Conservation (phyloP, 2,888 invertebrate species). For the Aphelenchoides bicaudatus region DNA sequence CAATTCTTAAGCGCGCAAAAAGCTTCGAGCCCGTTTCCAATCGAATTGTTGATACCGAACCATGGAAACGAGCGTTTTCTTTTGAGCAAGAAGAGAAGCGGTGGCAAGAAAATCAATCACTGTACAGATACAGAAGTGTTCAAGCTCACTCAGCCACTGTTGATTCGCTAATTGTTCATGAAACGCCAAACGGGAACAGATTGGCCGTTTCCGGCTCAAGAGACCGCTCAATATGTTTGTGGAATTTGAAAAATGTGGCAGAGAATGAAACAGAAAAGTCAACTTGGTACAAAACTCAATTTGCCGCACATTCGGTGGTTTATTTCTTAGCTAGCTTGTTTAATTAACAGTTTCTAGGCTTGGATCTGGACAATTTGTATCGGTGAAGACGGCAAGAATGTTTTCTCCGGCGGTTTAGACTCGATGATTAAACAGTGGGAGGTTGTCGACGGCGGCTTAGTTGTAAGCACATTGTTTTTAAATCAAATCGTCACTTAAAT, state of each 20-base stretch:
- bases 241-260: constrained; percentile 24
- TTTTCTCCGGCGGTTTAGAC: constrained; percentile 14
- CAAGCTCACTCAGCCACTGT: background rate
- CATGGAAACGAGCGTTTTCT: constrained; percentile 10
- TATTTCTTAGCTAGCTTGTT: constrained; percentile 1
- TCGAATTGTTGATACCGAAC: constrained; percentile 12
- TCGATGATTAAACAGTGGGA: constrained; percentile 6
- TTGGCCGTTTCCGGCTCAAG: constrained; percentile 21
- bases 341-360: constrained; percentile 5
- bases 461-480: background rate
- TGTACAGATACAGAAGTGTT: constrained; percentile 1
- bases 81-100: constrained; percentile 9
- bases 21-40: background rate
- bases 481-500: background rate
- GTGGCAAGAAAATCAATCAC: background rate
- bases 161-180: constrained; percentile 5
- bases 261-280: constrained; percentile 18
- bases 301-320: background rate
- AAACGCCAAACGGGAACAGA: constrained; percentile 20
- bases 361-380: constrained; percentile 20
- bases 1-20: background rate
- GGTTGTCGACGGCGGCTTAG: constrained; percentile 6
- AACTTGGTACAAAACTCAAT: constrained; percentile 6
- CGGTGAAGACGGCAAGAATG: constrained; percentile 11
- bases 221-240: constrained; percentile 24